phyloP scores from a whole-genome alignment of 1,140 invertebrate genomes.

The Caenorhabditis briggsae region DNA sequence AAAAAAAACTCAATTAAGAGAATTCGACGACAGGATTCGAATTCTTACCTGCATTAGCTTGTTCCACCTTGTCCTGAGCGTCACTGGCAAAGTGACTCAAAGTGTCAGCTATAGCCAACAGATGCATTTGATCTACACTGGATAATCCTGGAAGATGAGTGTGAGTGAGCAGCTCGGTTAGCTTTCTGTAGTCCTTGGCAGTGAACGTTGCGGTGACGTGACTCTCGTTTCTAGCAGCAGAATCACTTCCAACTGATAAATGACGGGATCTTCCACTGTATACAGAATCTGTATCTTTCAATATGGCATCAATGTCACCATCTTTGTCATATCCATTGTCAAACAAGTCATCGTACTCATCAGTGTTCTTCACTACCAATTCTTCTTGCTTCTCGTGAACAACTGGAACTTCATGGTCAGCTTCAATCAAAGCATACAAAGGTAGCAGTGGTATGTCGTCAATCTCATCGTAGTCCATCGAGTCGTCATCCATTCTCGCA shows the following conservation, averaged over 20 bases:
- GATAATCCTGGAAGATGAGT: constrained; percentile 95
- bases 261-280: constrained; percentile 64
- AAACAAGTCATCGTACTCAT: constrained; percentile 78
- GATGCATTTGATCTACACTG: constrained; percentile 98
- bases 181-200: constrained; percentile 69
- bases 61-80: constrained; percentile 75
- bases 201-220: constrained; percentile 46
- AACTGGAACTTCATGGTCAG: constrained; percentile 83
- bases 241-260: constrained; percentile 69
- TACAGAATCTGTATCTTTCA: constrained; percentile 67
- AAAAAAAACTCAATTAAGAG: no score
- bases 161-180: constrained; percentile 92
- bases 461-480: constrained; percentile 92
- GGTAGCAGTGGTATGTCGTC: constrained; percentile 95
- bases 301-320: constrained; percentile 83
- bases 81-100: constrained; percentile 82
- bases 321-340: constrained; percentile 77
- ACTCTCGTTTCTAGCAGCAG: constrained; percentile 36
- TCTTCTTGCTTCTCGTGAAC: constrained; percentile 31
- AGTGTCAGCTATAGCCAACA: constrained; percentile 95
- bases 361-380: constrained; percentile 16
- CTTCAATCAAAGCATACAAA: constrained; percentile 92
- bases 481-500: constrained; percentile 80
- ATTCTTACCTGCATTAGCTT: constrained; percentile 74
- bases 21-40: background rate